These are phyloP conservation scores for Ranitomeya imitator DNA, from an alignment of 2,113 vertebrate genomes.

Conservation along the genomic window DNA sequence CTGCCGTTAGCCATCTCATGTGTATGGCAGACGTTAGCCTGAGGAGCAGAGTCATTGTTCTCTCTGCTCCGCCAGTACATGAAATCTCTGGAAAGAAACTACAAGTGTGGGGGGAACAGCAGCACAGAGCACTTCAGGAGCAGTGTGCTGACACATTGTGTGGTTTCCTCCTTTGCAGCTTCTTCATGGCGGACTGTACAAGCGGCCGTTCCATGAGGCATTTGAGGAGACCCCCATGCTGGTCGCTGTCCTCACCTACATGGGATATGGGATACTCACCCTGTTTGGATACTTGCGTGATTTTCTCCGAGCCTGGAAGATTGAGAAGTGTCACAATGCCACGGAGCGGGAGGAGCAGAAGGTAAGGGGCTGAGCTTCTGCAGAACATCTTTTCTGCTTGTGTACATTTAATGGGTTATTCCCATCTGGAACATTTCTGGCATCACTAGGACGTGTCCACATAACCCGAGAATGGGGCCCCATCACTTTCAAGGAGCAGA, in stretches of 20 bases:
- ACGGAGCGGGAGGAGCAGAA: slow-evolving; percentile 91
- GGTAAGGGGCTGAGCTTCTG: slow-evolving; percentile 69
- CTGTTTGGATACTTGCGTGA: slow-evolving; percentile 95
- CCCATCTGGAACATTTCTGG: too few species aligned
- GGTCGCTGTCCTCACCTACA: slow-evolving; percentile 94
- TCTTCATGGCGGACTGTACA: slow-evolving; percentile 81
- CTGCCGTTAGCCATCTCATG: too few species aligned
- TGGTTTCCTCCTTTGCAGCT: neutral
- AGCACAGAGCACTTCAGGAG: neutral
- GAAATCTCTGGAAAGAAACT: too few species aligned
- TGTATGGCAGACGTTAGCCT: too few species aligned
- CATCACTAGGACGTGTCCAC: too few species aligned
- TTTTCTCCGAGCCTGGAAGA: slow-evolving; percentile 91
- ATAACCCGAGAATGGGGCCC: too few species aligned
- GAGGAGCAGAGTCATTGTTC: too few species aligned
- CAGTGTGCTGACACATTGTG: too few species aligned
- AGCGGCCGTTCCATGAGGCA: slow-evolving; percentile 85
- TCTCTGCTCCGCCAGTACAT: too few species aligned
- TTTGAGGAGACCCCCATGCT: slow-evolving; percentile 95
- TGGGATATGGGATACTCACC: slow-evolving; percentile 96
- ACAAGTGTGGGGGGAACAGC: neutral
- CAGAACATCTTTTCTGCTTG: too few species aligned
- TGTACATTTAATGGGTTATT: too few species aligned
- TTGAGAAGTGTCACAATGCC: slow-evolving; percentile 91
- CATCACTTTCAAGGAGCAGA: too few species aligned